Conservation (phyloP, 2,888 invertebrate genomes). For the Zaprionus bogoriensis region DNA sequence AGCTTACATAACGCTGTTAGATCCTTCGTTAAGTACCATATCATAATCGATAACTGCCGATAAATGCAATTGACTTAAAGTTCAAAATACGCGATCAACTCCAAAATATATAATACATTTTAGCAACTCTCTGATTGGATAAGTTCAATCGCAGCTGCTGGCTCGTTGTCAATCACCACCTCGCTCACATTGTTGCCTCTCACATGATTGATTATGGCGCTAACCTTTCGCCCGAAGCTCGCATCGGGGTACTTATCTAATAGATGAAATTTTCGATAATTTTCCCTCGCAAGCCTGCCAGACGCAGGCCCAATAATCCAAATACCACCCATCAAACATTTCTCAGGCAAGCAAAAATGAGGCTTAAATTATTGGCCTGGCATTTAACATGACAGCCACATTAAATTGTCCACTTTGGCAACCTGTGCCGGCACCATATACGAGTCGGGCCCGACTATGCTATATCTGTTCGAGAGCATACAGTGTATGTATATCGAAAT, state of each 20-base stretch:
- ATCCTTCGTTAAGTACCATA: background rate
- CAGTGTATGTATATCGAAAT: background rate
- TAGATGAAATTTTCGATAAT: conserved; percentile 21
- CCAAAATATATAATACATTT: background rate
- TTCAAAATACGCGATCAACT: background rate
- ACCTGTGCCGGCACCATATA: conserved; percentile 71
- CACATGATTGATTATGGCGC: background rate
- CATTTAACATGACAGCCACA: conserved; percentile 77
- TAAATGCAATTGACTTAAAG: background rate
- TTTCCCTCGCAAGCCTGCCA: conserved; percentile 19
- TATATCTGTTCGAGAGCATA: background rate
- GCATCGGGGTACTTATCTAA: conserved; percentile 4
- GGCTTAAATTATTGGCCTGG: conserved; percentile 75
- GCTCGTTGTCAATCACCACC: background rate
- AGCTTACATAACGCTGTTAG: background rate
- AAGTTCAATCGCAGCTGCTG: background rate
- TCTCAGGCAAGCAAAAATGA: conserved; percentile 61
- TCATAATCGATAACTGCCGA: background rate
- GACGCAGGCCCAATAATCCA: conserved; percentile 17
- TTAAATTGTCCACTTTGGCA: conserved; percentile 76
- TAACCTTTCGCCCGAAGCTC: conserved; percentile 13
- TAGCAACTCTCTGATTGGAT: too few species aligned
- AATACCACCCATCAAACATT: conserved; percentile 71
- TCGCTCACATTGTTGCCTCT: background rate
- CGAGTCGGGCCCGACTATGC: conserved; percentile 1